Base-by-base conservation (phyloP, 37 sponge, comb jelly and placozoan species). In the Lycopodina hypogea region DNA sequence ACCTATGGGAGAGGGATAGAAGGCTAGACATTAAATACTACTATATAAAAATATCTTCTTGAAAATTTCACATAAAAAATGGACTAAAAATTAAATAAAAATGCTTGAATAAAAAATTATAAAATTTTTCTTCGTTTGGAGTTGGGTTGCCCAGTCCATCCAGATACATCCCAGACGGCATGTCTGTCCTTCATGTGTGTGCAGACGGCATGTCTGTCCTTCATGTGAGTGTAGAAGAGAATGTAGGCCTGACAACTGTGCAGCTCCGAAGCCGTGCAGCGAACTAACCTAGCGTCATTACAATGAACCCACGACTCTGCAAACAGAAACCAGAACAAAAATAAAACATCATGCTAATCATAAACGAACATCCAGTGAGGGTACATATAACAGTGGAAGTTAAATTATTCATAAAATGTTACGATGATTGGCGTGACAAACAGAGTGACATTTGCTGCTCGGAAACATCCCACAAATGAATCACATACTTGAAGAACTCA, bases 281-380 rank as follows among this genome's bases (percentile, higher is more conserved):
- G 79, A 35, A 61, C 33, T 22, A 92, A 32, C 22, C 86, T 42
- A 21, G 80, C 53, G 61, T 92, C 93, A 75, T 92, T 92, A 69
- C 93, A 92, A 59, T 88, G 84, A 3, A 92, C 76, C 93, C 93
- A 92, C 8, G 81, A 86, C 23, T 45, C 92, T 91, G 70, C 0
- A 78, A 22, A 29, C 37, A 21, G 17, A 50, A 21, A 15, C 4
- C 21, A 68, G 9, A 68, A 9, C n/a, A n/a, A n/a, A n/a, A n/a
- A n/a, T n/a, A n/a, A n/a, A n/a, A n/a, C n/a, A n/a, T n/a, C 14
- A 53, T n/a, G n/a, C n/a, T n/a, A n/a, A n/a, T n/a, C n/a, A n/a
- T n/a, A n/a, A n/a, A n/a, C n/a, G n/a, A n/a, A n/a, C n/a, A n/a
- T n/a, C n/a, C n/a, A n/a, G n/a, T n/a, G n/a, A n/a, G n/a, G n/a